Evolutionary conservation across 2,888 invertebrate genomes (phyloP).

Genomic region (Apamea crenata): DNA sequence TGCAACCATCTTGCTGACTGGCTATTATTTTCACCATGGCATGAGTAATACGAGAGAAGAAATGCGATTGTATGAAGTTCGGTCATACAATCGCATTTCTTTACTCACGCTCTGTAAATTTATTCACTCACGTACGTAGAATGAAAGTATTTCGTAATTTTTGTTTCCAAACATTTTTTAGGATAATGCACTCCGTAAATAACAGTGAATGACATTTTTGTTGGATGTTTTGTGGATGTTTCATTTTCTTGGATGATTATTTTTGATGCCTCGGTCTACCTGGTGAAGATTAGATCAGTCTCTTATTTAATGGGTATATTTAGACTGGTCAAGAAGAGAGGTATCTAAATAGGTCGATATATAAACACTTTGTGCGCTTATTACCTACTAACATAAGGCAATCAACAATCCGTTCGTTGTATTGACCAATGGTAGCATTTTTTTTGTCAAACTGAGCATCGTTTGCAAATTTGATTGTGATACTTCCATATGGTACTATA

Average conservation of each 20-base stretch:
- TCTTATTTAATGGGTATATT: not conserved
- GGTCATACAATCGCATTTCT: no score
- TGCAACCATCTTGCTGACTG: not conserved
- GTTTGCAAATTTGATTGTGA: no score
- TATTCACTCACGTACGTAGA: constrained; percentile 1
- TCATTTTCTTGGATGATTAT: constrained; percentile 17
- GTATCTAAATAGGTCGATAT: not conserved
- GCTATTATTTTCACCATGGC: not conserved
- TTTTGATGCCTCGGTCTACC: not conserved
- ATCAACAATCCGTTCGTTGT: no score
- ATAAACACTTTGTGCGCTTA: not conserved
- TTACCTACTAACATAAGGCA: no score
- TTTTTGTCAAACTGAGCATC: no score
- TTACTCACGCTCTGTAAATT: constrained; percentile 10
- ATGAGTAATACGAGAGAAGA: not conserved
- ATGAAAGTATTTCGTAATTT: constrained; percentile 38
- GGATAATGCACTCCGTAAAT: constrained; percentile 29
- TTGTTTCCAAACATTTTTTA: not conserved
- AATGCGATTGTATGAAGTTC: not conserved
- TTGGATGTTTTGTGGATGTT: not conserved
- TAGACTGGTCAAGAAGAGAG: not conserved
- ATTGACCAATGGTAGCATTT: no score
- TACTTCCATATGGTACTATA: no score
- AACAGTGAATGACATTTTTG: constrained; percentile 22
- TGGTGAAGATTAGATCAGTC: not conserved